A percentile compares a stretch with the other conserved stretches of the same genome.
Evolutionary conservation across 1,140 invertebrate species (phyloP).

Genomic region (Leptestheria dahalacensis): DNA sequence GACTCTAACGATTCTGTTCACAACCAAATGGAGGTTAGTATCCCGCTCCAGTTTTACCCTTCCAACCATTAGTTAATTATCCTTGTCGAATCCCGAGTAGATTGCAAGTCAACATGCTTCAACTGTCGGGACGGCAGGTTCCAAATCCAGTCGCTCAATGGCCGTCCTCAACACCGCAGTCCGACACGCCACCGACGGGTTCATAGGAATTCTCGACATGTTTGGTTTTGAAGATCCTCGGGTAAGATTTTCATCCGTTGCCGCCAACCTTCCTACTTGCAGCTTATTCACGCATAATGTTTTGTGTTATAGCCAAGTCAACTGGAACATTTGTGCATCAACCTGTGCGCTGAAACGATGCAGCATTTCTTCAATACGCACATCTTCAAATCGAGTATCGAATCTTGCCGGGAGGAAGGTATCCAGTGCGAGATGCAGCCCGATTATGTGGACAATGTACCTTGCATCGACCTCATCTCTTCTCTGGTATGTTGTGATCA

Average conservation of each 20-base stretch:
- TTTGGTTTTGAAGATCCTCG: slow-evolving; percentile 88
- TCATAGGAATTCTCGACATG: slow-evolving; percentile 89
- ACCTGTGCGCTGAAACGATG: slow-evolving; percentile 90
- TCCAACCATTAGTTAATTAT: background rate
- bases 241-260: slow-evolving; percentile 25
- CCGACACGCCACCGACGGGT: slow-evolving; percentile 81
- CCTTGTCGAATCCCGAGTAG: slow-evolving; percentile 21
- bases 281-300: too few species aligned
- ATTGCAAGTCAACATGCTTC: slow-evolving; percentile 71
- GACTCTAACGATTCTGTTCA: slow-evolving; percentile 83
- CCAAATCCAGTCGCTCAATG: slow-evolving; percentile 63
- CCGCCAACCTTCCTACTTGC: too few species aligned
- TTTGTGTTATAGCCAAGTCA: slow-evolving; percentile 65
- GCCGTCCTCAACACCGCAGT: slow-evolving; percentile 79
- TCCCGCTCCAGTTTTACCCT: background rate
- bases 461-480: slow-evolving; percentile 87
- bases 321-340: slow-evolving; percentile 84
- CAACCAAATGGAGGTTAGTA: slow-evolving; percentile 49
- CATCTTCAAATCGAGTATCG: slow-evolving; percentile 85
- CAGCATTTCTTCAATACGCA: slow-evolving; percentile 95
- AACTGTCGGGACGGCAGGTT: slow-evolving; percentile 66
- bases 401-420: slow-evolving; percentile 84
- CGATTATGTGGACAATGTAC: slow-evolving; percentile 88
- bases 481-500: slow-evolving; percentile 47
- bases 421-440: slow-evolving; percentile 80